Evolutionary conservation across 2,113 vertebrate genomes (phyloP).

Genomic region (Nerophis lumbriciformis): DNA sequence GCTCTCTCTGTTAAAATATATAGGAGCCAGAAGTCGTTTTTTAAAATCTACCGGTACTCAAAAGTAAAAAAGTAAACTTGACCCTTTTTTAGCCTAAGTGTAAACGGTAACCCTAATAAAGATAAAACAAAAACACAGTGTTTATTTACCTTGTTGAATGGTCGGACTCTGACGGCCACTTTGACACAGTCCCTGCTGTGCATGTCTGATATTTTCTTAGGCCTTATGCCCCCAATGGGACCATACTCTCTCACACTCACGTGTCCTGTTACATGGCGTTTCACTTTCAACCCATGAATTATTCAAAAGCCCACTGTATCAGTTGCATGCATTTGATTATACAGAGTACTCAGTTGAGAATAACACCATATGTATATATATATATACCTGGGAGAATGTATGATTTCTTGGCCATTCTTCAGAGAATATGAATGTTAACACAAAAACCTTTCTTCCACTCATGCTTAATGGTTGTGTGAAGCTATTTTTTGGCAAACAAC

Average conservation of each 20-base stretch:
- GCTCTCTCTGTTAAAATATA: conserved; percentile 65
- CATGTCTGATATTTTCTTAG: conserved; percentile 43
- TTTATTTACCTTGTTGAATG: conserved; percentile 80
- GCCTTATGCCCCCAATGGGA: neutral
- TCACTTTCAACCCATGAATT: conserved; percentile 58
- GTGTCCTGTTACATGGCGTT: conserved; percentile 40
- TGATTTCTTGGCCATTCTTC: no score
- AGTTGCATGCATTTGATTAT: neutral
- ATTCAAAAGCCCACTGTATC: conserved; percentile 33
- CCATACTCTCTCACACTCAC: neutral
- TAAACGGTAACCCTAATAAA: no score
- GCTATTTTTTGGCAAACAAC: no score
- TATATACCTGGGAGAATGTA: no score
- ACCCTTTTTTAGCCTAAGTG: no score
- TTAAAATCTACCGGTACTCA: neutral
- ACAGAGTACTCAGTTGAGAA: no score
- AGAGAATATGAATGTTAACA: no score
- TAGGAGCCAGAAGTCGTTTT: neutral
- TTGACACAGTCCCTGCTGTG: conserved; percentile 72
- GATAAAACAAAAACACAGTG: no score
- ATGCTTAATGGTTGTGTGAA: no score
- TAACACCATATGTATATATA: no score
- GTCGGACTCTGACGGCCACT: conserved; percentile 76
- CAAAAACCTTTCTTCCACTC: no score
- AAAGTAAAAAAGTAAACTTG: neutral